Evolutionary conservation across 1,140 invertebrate species (phyloP), one percentile per base, ranked within the genome.

Genomic region (Harlomillsia oculata): DNA sequence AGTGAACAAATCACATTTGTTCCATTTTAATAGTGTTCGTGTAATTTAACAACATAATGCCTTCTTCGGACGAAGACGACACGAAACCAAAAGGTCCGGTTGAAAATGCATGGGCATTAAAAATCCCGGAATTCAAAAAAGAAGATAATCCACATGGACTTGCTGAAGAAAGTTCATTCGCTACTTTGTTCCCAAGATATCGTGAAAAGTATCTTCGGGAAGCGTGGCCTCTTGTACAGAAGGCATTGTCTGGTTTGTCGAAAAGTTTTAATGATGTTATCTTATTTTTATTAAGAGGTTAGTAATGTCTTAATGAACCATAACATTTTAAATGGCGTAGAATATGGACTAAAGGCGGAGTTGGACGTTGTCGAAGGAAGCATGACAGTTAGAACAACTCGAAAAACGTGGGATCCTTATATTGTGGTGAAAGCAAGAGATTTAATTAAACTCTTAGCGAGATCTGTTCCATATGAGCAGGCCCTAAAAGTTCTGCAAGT

Each of bases 381-480:
- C 63, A 93, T 99, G 87, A 84, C 82, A 6, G 96, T 99, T 0
- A 80, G 78, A 69, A 99, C 97, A 0, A 98, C 94, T 0, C 78
- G 91, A 46, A 96, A 97, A 76, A 98, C 95, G 2, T 99, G 90
- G 90, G 97, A 99, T 78, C 97, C 97, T 0, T 98, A 89, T 63
- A 89, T 97, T 39, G 91, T 99, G 40, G 79, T 99, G 8, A 99
- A 99, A 75, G 90, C 93, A 8, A 78, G 95, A 60, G 97, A 99
- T 71, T 80, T 98, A 72, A 89, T 99, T 55, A 97, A 96, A 71
- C 73, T 99, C 3, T 70, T 99, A 55, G 89, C 95, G 2, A 75
- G 97, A 66, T 96, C 92, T 72, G 95, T 99, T 14, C 94, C 96
- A 0, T 93, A 87, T 68, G 95, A 99, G 72, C 94, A 99, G 72